Evolutionary conservation across 2,888 invertebrate species (phyloP).

Genomic region (Ichneumon xanthorius): DNA sequence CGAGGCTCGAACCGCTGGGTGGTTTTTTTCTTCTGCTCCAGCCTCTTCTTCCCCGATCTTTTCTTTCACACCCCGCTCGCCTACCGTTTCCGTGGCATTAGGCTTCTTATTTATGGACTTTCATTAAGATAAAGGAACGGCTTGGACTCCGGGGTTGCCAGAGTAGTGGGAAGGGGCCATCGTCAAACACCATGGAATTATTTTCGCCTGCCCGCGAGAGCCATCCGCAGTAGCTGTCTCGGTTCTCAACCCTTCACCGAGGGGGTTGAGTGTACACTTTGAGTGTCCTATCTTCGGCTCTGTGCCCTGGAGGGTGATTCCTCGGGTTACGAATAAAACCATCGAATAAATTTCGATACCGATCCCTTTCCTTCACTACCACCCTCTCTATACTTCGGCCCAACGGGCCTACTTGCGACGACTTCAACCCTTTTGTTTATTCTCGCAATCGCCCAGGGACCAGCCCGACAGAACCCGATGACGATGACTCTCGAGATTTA

Average conservation of each 20-base stretch:
- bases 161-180: constrained; percentile 70
- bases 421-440: constrained; percentile 62
- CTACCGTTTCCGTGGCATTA: constrained; percentile 82
- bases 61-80: constrained; percentile 47
- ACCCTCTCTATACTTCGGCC: constrained; percentile 32
- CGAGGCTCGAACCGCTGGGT: constrained; percentile 57
- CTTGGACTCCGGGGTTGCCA: constrained; percentile 78
- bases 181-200: constrained; percentile 83
- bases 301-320: constrained; percentile 58
- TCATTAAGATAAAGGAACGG: constrained; percentile 84
- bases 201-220: constrained; percentile 77
- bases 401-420: constrained; percentile 33
- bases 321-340: constrained; percentile 77
- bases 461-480: constrained; percentile 38
- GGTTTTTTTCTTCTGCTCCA: constrained; percentile 75
- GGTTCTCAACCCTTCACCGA: constrained; percentile 71
- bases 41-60: constrained; percentile 58
- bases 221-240: constrained; percentile 56
- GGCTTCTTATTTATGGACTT: constrained; percentile 84
- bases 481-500: constrained; percentile 54
- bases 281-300: constrained; percentile 31
- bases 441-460: constrained; percentile 44
- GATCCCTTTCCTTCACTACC: constrained; percentile 75
- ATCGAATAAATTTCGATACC: constrained; percentile 84
- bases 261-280: constrained; percentile 48